A percentile compares a stretch with the other conserved stretches of the same genome.
These are phyloP conservation scores for Rhagologus leucostigma DNA, from an alignment of 2,113 vertebrate genomes.

Conservation along the genomic window DNA sequence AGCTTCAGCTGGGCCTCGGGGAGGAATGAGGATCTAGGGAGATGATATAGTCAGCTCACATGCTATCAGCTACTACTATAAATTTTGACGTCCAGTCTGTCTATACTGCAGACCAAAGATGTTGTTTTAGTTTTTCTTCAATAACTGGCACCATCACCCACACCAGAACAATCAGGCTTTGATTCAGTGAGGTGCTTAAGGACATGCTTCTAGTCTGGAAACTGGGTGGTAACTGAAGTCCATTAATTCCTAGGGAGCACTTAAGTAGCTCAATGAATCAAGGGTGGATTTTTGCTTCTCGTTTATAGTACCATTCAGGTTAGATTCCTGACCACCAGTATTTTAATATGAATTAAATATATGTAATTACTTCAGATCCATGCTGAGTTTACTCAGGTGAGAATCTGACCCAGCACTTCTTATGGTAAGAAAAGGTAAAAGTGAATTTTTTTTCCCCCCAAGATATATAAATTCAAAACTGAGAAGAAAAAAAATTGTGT, in stretches of 20 bases:
- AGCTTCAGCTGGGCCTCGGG: background rate
- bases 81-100: background rate
- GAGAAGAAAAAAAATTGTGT: conserved; percentile 80
- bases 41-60: conserved; percentile 50
- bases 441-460: conserved; percentile 32
- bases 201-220: background rate
- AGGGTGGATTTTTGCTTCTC: background rate
- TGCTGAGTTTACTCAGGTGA: background rate
- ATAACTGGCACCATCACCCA: conserved; percentile 27
- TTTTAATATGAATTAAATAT: background rate
- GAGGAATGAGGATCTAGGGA: conserved; percentile 18
- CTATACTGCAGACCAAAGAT: background rate
- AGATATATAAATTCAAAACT: conserved; percentile 76
- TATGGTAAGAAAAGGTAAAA: conserved; percentile 70
- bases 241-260: background rate
- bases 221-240: background rate
- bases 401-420: conserved; percentile 40
- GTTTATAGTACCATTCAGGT: background rate
- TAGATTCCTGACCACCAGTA: background rate
- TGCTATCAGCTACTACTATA: conserved; percentile 52
- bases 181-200: conserved; percentile 17
- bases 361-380: background rate
- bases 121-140: conserved; percentile 19
- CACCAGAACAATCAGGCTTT: background rate
- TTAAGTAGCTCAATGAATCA: conserved; percentile 35